Evolutionary conservation across 2,888 invertebrate species (phyloP), one percentile per base, ranked within the genome.

Genomic region (Drosophila merina): DNA sequence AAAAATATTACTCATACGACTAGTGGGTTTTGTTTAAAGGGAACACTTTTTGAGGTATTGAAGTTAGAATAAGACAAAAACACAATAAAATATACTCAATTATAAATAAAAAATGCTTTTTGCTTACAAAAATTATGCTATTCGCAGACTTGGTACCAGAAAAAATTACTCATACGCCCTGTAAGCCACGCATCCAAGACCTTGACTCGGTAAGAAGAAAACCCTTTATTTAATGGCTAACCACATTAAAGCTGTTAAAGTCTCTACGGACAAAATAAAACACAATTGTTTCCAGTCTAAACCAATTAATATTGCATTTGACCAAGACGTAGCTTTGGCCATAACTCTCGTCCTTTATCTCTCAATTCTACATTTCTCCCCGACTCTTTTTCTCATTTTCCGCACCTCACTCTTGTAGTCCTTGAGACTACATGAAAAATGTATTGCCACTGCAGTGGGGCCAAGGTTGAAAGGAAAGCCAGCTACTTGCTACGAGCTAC

Each of bases 351-450:
- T 28, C 10, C 40, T 30, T 6, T n/a, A 30, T 28, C 30, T 28
- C 40, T 14, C 40, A 44, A 20, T 14, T 31, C 25, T 20, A n/a
- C 9, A 12, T 42, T 42, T 56, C 50, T 55, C 14, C 31, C 14
- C 14, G 1, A 1, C 1, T 14, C 1, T 14, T 14, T 14, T 14
- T 14, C 14, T 14, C 14, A 14, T 10, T 25, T 31, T 44, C 28
- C 38, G 3, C 12, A n/a, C 10, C 12, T 8, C 25, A 6, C 45
- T 10, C 8, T 8, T 1, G 4, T 55, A 49, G 44, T 63, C 44
- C 72, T 49, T 25, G 36, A 49, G 66, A 69, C 57, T 48, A 60
- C 75, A 84, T 79, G 86, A 86, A 73, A 86, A 83, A 82, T 82
- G 77, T 76, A 79, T 62, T 57, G 69, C 62, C 60, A 52, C 57